Percentiles rank a stretch among this genome's conserved stretches.
Conservation (phyloP, 2,888 invertebrate genomes). For the Gymnocheta viridis region DNA sequence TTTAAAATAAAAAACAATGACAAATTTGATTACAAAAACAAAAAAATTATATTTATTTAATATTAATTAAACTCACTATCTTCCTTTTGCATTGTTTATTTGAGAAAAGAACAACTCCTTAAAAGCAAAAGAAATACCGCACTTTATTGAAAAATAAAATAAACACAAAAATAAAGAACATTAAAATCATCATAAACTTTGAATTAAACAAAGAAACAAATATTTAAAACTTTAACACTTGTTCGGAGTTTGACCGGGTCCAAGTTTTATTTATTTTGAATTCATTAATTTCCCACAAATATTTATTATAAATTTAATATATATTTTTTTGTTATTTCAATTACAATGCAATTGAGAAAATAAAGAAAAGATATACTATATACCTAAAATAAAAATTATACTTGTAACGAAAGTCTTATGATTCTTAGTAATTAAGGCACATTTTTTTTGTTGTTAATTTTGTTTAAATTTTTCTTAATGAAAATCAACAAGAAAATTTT, state of each 20-base stretch:
- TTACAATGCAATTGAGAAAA: slow-evolving; percentile 54
- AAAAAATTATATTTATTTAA: slow-evolving; percentile 41
- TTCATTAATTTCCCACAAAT: not conserved
- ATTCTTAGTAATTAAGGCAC: slow-evolving; percentile 80
- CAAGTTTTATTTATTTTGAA: slow-evolving; percentile 72
- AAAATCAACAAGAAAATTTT: not conserved
- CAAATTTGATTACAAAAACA: slow-evolving; percentile 49
- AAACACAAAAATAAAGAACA: not conserved
- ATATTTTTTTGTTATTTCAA: slow-evolving; percentile 19
- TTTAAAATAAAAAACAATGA: slow-evolving; percentile 7
- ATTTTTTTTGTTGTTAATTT: slow-evolving; percentile 8
- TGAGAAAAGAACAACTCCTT: not conserved
- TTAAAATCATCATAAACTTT: slow-evolving; percentile 31
- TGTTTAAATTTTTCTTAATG: slow-evolving; percentile 17
- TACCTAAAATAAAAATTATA: slow-evolving; percentile 74
- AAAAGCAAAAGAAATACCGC: slow-evolving; percentile 2
- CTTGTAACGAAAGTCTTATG: slow-evolving; percentile 82
- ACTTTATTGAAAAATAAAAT: not conserved
- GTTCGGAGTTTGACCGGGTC: slow-evolving; percentile 80
- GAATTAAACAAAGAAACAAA: slow-evolving; percentile 31
- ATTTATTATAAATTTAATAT: slow-evolving; percentile 9
- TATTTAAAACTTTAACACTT: slow-evolving; percentile 66
- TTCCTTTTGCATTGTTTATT: slow-evolving; percentile 42
- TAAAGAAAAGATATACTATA: not conserved
- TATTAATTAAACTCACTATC: slow-evolving; percentile 11